Evolutionary conservation across 1,140 invertebrate species (phyloP), one percentile per base, ranked within the genome.

Genomic region (Cylas formicarius): DNA sequence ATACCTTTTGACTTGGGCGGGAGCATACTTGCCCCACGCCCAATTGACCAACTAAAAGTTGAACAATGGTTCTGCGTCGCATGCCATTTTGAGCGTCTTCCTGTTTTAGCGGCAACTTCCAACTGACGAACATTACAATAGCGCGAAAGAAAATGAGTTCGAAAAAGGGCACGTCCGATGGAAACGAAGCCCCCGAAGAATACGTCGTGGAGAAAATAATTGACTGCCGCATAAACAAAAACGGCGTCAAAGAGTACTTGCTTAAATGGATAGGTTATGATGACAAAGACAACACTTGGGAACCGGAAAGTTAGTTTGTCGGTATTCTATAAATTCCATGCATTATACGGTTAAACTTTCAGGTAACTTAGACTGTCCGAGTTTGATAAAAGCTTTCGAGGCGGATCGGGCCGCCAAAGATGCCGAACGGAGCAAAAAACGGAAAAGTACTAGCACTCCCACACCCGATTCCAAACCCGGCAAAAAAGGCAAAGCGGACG

Each of bases 321-420:
- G 16, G 6, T 13, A 32, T 7, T 16, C 16, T 13, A 32, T 7
- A 7, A 13, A 32, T 6, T 7, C 6, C 6, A 6, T 32, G 7
- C 11, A 19, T 34, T 34, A 37, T 10, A 10, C 1, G 4, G 17
- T 33, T 42, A 3, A n/a, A n/a, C n/a, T 44, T 36, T 42, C 24
- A 48, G 84, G 86, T 45, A 88, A 92, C 66, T 67, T 96, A 1
- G 90, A 93, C 61, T 96, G 92, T 66, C 87, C 89, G n/a, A 89
- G 90, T 52, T 68, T 96, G 9, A 95, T 97, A 37, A 77, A 79
- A 52, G 81, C 82, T 23, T 96, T 85, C 70, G 90, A 95, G 67
- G 80, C 86, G 2, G 73, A 76, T 18, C 70, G 76, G 7, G 76
- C 78, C 3, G 39, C 21, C 10, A 56, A 52, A 37, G 52, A 52